These are phyloP conservation scores for Macrosiphum euphorbiae DNA, from an alignment of 2,888 invertebrate genomes.

Conservation along the genomic window DNA sequence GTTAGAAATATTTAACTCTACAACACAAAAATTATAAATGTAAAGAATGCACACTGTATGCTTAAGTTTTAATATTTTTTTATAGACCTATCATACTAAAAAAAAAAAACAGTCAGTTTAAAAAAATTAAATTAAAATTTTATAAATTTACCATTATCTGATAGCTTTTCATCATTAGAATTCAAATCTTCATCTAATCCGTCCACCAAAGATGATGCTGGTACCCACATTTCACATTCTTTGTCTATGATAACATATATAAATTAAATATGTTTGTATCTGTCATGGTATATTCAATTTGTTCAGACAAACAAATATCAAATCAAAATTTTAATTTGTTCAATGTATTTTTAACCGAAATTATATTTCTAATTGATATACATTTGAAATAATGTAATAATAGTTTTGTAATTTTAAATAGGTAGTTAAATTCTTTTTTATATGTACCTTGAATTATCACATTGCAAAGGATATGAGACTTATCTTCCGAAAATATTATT, in stretches of 20 bases:
- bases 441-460: too few species aligned
- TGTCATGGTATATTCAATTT: too few species aligned
- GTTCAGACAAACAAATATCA: too few species aligned
- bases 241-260: constrained; percentile 19
- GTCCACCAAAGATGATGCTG: constrained; percentile 4
- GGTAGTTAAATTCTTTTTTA: too few species aligned
- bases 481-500: too few species aligned
- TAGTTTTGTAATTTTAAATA: too few species aligned
- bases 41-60: background rate
- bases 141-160: constrained; percentile 18
- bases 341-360: too few species aligned
- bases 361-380: background rate
- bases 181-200: background rate
- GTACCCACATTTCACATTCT: constrained; percentile 42
- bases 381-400: too few species aligned
- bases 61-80: background rate
- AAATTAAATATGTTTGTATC: constrained; percentile 3
- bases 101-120: background rate
- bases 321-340: too few species aligned
- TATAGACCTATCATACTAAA: too few species aligned
- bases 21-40: constrained; percentile 4
- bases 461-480: too few species aligned
- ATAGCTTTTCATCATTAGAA: background rate
- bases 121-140: background rate
- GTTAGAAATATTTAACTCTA: background rate